phyloP scores from a whole-genome alignment of 2,888 invertebrate species.

The Tridacna crocea region DNA sequence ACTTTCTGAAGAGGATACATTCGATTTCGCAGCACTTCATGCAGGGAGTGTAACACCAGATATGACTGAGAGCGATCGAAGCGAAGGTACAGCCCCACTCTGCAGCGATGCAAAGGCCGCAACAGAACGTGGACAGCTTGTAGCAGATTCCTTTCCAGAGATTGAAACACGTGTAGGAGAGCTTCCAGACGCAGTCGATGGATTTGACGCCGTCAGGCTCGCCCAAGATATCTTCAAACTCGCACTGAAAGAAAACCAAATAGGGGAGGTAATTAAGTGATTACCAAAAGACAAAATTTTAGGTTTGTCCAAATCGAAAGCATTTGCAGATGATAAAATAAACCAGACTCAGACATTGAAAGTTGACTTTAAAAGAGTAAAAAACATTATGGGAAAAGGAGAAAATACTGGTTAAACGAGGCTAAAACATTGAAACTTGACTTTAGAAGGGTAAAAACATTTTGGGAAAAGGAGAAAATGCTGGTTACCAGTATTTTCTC shows the following conservation, averaged over 20 bases:
- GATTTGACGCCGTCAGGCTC: slow-evolving; percentile 76
- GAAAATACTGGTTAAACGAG: too few relatives aligned
- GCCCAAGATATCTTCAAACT: slow-evolving; percentile 75
- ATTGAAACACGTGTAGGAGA: slow-evolving; percentile 83
- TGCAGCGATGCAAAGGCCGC: slow-evolving; percentile 83
- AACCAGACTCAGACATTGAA: too few relatives aligned
- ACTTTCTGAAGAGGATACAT: slow-evolving; percentile 71
- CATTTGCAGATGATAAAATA: too few relatives aligned
- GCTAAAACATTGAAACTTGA: too few relatives aligned
- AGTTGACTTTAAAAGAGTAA: too few relatives aligned
- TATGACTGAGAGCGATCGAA: slow-evolving; percentile 87
- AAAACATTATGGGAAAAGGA: too few relatives aligned
- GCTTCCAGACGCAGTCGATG: slow-evolving; percentile 89
- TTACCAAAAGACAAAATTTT: too few relatives aligned
- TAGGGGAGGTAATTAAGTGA: not conserved
- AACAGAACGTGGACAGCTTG: slow-evolving; percentile 88
- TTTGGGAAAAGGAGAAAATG: too few relatives aligned
- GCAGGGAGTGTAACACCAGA: slow-evolving; percentile 90
- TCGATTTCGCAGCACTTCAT: slow-evolving; percentile 89
- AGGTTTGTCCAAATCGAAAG: too few relatives aligned
- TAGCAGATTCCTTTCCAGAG: slow-evolving; percentile 89
- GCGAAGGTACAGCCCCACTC: slow-evolving; percentile 84
- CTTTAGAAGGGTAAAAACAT: too few relatives aligned
- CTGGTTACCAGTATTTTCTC: too few relatives aligned
- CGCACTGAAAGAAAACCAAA: slow-evolving; percentile 51